phyloP scores from a whole-genome alignment of 2,797 vertebrate species.

The Anableps anableps region DNA sequence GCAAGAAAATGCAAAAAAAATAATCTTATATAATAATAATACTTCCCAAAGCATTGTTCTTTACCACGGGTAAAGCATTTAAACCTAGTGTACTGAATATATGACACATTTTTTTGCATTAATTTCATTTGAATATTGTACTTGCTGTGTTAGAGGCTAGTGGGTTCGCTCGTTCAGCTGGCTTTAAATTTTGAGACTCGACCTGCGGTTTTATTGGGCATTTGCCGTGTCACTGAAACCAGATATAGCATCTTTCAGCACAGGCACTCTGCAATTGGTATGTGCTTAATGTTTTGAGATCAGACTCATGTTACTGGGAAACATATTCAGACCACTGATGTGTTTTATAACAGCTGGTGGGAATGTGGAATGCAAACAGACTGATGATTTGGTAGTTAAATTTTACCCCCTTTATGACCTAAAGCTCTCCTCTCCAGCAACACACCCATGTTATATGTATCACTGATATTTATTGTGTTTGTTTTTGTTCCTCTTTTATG shows the following conservation, averaged over 20 bases:
- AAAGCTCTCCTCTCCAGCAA: neutral
- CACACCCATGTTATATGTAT: neutral
- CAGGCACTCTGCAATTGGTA: slow-evolving; percentile 26
- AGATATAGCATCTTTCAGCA: slow-evolving; percentile 51
- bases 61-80: neutral
- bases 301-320: slow-evolving; percentile 38
- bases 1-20: neutral
- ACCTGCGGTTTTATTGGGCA: slow-evolving; percentile 16
- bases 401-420: slow-evolving; percentile 11
- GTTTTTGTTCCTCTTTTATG: neutral
- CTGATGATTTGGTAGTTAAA: slow-evolving; percentile 35
- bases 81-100: neutral
- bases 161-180: slow-evolving; percentile 21
- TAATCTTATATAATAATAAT: neutral
- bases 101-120: neutral
- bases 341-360: slow-evolving; percentile 30
- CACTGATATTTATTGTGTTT: neutral
- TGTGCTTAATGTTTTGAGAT: slow-evolving; percentile 48
- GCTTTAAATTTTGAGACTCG: neutral
- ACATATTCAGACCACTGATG: slow-evolving; percentile 11
- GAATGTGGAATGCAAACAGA: slow-evolving; percentile 54
- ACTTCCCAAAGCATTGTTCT: neutral
- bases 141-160: slow-evolving; percentile 15
- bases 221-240: slow-evolving; percentile 54
- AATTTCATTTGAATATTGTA: neutral